phyloP scores from a whole-genome alignment of 2,888 invertebrate species.

The Colostygia pectinataria region DNA sequence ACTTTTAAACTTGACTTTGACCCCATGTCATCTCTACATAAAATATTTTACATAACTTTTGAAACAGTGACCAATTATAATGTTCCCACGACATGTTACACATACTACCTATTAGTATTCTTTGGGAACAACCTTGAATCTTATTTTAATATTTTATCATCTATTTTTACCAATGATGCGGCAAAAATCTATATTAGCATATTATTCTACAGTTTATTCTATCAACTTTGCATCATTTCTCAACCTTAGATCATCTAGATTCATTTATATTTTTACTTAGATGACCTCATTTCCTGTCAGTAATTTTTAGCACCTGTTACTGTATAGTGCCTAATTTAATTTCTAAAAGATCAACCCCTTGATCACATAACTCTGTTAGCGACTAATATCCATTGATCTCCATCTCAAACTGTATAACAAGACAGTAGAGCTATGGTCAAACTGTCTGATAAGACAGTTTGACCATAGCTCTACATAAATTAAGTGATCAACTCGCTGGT shows the following conservation, averaged over 20 bases:
- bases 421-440: too few relatives aligned
- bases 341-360: too few relatives aligned
- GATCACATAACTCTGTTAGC: too few relatives aligned
- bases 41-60: constrained; percentile 2
- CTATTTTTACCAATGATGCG: not conserved
- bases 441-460: too few relatives aligned
- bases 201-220: not conserved
- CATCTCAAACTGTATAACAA: too few relatives aligned
- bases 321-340: not conserved
- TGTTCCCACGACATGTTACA: constrained; percentile 15
- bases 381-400: too few relatives aligned
- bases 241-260: not conserved
- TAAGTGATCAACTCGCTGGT: too few relatives aligned
- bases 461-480: too few relatives aligned
- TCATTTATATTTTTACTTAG: not conserved
- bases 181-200: constrained; percentile 2
- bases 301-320: not conserved
- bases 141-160: constrained; percentile 10
- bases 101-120: constrained; percentile 1
- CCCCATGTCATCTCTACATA: too few relatives aligned
- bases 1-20: too few relatives aligned
- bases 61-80: not conserved
- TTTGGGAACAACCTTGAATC: constrained; percentile 17
- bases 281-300: constrained; percentile 4
- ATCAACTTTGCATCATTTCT: constrained; percentile 4